phyloP scores from a whole-genome alignment of 2,888 invertebrate species.

The Maniola hyperantus region DNA sequence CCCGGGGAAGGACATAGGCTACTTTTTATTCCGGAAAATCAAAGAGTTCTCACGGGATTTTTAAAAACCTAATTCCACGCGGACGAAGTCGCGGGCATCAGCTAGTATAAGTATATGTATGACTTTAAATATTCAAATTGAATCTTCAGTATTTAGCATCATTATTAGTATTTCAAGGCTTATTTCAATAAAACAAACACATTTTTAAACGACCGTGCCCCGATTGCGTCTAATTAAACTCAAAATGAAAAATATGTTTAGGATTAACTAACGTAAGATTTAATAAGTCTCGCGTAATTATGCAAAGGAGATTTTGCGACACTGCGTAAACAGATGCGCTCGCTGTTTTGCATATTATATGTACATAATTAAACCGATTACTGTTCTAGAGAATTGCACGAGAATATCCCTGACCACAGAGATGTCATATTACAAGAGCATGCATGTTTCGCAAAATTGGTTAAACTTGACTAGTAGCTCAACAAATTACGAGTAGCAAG shows the following conservation, averaged over 20 bases:
- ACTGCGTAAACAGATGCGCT: conserved; percentile 13
- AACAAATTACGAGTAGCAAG: no score
- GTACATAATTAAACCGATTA: conserved; percentile 32
- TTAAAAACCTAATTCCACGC: no score
- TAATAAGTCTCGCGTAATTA: conserved; percentile 4
- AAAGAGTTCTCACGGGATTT: no score
- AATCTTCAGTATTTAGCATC: conserved; percentile 28
- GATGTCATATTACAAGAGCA: neutral
- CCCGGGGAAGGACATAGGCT: no score
- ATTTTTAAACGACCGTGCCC: conserved; percentile 35
- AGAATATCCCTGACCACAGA: conserved; percentile 22
- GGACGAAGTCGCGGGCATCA: no score
- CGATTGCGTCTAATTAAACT: conserved; percentile 28
- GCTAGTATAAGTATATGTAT: no score
- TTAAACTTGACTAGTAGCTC: no score
- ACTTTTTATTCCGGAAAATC: no score
- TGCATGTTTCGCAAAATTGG: neutral
- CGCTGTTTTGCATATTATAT: conserved; percentile 22
- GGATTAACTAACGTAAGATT: conserved; percentile 6
- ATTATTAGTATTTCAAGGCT: conserved; percentile 34
- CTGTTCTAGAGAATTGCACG: conserved; percentile 28
- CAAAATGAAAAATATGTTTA: conserved; percentile 23
- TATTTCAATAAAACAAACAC: conserved; percentile 24
- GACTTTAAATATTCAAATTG: conserved; percentile 6
- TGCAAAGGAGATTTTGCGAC: conserved; percentile 12